A percentile compares a stretch with the other conserved stretches of the same genome.
phyloP scores from a whole-genome alignment of 2,113 vertebrate genomes.

The Globicephala melas region DNA sequence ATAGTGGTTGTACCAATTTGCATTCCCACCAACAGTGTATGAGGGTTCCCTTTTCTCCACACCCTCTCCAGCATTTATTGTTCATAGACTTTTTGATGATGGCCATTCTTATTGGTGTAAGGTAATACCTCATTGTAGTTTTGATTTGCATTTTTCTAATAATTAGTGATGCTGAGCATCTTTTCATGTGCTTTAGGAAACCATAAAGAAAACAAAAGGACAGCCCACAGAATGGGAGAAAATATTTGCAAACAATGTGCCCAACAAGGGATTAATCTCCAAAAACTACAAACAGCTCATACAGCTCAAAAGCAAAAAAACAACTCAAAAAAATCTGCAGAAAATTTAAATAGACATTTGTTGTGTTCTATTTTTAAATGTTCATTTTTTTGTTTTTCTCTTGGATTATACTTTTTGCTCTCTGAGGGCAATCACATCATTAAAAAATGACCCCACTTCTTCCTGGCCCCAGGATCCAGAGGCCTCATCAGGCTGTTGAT shows the following conservation, averaged over 20 bases:
- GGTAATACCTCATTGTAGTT: background rate
- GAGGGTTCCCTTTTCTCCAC: background rate
- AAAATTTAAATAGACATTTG: background rate
- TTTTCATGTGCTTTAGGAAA: background rate
- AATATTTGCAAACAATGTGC: background rate
- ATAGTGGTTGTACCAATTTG: background rate
- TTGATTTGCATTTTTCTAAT: background rate
- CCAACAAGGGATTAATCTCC: accelerated
- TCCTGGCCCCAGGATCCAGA: background rate
- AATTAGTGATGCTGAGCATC: background rate
- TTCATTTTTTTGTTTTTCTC: background rate
- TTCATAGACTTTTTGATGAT: no score
- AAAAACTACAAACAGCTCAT: background rate
- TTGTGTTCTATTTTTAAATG: background rate
- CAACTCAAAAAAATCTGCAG: background rate
- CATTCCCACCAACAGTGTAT: background rate
- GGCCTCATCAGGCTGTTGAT: background rate
- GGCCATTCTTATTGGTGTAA: background rate
- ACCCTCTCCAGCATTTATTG: no score
- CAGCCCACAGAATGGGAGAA: background rate
- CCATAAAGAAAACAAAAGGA: background rate
- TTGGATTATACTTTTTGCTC: background rate
- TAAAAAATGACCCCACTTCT: background rate
- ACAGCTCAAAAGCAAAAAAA: background rate
- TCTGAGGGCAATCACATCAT: background rate